A percentile compares a stretch with the other conserved stretches of the same genome.
Evolutionary conservation across 2,888 invertebrate genomes (phyloP).

Genomic region (Lasioglossum calceatum): DNA sequence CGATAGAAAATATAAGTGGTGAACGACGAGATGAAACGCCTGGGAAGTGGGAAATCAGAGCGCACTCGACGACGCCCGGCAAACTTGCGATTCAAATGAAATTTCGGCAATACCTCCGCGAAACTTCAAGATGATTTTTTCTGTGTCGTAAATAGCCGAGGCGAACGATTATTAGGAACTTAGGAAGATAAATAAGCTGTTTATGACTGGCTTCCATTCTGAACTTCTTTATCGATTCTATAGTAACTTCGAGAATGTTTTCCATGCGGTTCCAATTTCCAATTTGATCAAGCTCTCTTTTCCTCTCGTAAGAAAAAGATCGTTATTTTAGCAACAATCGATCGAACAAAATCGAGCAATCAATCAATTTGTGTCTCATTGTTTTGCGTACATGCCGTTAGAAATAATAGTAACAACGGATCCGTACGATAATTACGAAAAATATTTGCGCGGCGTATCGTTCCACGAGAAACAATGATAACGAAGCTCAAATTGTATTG

Average conservation of each 20-base stretch:
- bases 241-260: constrained; percentile 69
- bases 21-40: constrained; percentile 5
- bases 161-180: constrained; percentile 77
- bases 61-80: not conserved
- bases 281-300: not conserved
- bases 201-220: constrained; percentile 79
- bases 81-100: constrained; percentile 17
- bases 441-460: not conserved
- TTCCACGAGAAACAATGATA: not conserved
- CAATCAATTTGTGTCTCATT: not conserved
- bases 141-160: constrained; percentile 70
- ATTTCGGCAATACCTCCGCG: constrained; percentile 64
- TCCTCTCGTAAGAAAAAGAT: not conserved
- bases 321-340: not conserved
- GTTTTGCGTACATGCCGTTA: not conserved
- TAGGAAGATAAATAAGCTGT: constrained; percentile 79
- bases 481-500: not conserved
- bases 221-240: constrained; percentile 74
- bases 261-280: not conserved
- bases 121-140: constrained; percentile 69
- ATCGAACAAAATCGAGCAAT: not conserved
- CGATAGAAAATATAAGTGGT: constrained; percentile 25
- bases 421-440: not conserved
- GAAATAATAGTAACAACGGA: not conserved
- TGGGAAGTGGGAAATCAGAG: not conserved